phyloP scores from a whole-genome alignment of 2,113 vertebrate genomes.

The Calidris pugnax region DNA sequence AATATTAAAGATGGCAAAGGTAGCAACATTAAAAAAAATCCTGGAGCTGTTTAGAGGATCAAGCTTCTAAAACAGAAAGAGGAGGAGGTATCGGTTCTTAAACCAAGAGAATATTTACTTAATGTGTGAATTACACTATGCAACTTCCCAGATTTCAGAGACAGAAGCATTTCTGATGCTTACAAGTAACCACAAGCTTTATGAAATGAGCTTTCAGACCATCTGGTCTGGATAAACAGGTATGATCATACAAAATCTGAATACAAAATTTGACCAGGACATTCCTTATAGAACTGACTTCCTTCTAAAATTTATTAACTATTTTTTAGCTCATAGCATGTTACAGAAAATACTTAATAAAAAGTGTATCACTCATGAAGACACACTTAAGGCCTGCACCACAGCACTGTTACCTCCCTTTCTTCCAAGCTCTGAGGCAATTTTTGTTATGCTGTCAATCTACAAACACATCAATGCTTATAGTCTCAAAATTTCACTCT shows the following conservation, averaged over 20 bases:
- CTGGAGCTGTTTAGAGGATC: background rate
- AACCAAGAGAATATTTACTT: background rate
- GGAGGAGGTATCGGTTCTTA: background rate
- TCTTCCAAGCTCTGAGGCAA: background rate
- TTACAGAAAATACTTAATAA: background rate
- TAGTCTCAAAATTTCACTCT: background rate
- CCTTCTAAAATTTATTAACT: background rate
- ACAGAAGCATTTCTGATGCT: background rate
- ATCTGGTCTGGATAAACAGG: background rate
- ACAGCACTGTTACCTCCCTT: background rate
- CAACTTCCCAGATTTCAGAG: background rate
- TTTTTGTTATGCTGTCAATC: background rate
- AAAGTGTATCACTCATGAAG: background rate
- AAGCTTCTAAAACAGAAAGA: background rate
- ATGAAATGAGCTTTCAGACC: background rate
- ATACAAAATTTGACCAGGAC: background rate
- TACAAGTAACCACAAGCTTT: background rate
- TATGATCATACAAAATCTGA: background rate
- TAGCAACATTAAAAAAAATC: background rate
- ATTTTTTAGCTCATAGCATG: background rate
- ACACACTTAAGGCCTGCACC: background rate
- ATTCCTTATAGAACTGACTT: background rate
- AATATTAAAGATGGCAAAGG: background rate
- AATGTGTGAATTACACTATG: background rate
- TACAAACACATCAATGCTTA: background rate